These are phyloP conservation scores for Rhynchophorus ferrugineus DNA, from an alignment of 1,140 invertebrate species.

Conservation along the genomic window DNA sequence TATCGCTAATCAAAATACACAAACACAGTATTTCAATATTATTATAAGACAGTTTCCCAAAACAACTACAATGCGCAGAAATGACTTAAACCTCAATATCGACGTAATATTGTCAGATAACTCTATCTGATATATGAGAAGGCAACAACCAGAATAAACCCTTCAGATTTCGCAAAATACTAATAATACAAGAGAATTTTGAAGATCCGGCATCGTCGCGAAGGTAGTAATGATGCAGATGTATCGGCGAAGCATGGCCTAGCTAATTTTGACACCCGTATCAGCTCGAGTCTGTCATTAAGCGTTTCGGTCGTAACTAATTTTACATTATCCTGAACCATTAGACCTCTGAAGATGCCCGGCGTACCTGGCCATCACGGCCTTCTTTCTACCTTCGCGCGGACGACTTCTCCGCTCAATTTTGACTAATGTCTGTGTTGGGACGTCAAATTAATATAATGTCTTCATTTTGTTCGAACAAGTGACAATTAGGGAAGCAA, in stretches of 20 bases:
- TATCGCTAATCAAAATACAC: too few relatives aligned
- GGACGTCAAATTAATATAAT: slow-evolving; percentile 6
- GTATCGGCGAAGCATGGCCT: slow-evolving; percentile 18
- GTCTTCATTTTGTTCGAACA: slow-evolving; percentile 10
- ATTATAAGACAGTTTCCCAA: too few relatives aligned
- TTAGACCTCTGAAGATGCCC: slow-evolving; percentile 21
- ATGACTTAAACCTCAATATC: too few relatives aligned
- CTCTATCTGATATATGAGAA: too few relatives aligned
- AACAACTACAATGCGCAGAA: too few relatives aligned
- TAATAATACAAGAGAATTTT: background rate
- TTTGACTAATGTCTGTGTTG: slow-evolving; percentile 22
- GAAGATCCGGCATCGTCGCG: slow-evolving; percentile 1
- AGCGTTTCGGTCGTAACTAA: slow-evolving; percentile 20
- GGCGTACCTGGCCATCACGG: slow-evolving; percentile 12
- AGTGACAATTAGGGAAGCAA: too few relatives aligned
- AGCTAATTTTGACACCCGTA: slow-evolving; percentile 24
- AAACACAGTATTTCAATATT: too few relatives aligned
- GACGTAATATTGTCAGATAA: too few relatives aligned
- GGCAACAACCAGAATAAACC: too few relatives aligned
- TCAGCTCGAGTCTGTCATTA: slow-evolving; percentile 21
- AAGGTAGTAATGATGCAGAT: slow-evolving; percentile 19
- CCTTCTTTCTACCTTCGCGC: slow-evolving; percentile 7
- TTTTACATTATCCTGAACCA: slow-evolving; percentile 21
- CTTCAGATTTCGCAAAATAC: background rate
- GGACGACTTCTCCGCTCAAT: slow-evolving; percentile 9